Base-by-base conservation (phyloP, 2,888 invertebrate genomes). In the Geophilus truncorum region DNA sequence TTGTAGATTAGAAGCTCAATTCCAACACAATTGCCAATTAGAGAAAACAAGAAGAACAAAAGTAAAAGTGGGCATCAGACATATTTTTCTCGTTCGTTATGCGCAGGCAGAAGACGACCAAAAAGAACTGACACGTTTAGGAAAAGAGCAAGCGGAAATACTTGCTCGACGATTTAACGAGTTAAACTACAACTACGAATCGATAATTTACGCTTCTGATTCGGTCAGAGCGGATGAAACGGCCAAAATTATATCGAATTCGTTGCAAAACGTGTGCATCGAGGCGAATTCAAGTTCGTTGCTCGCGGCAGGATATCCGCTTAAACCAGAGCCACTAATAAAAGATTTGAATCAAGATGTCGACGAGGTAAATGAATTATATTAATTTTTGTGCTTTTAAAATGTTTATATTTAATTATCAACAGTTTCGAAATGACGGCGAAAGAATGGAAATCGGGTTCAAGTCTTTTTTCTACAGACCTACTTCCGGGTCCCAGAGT, bases 391-490 rank as follows among this genome's bases (percentile, higher is more conserved):
- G n/a, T n/a, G 40, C 15, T 40, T 87, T 89, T 93, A 93, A 97
- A 95, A 96, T 95, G 90, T 94, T 91, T 88, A 92, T 93, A 88
- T n/a, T n/a, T n/a, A n/a, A n/a, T n/a, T n/a, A n/a, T n/a, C n/a
- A n/a, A n/a, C n/a, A n/a, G n/a, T n/a, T n/a, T n/a, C n/a, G n/a
- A n/a, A n/a, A n/a, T n/a, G 97, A 98, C 87, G 94, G 97, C 21
- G 93, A 95, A 0, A 90, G 98, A 83, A 98, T 98, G 84, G 98
- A 98, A 88, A 96, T 97, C 0, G 99, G 94, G 0, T 99, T 97
- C 88, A 90, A 97, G 77, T 92, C 93, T 84, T 95, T 96, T 88
- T 95, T 99, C 87, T 92, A 98, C 87, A 90, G 99, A 78, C 98
- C 98, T 2, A 90, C n/a, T 92, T 62, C 91, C 93, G 0, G 89